Evolutionary conservation across 2,888 invertebrate genomes (phyloP), one percentile per base, ranked within the genome.

Genomic region (Sussaba pulchella): DNA sequence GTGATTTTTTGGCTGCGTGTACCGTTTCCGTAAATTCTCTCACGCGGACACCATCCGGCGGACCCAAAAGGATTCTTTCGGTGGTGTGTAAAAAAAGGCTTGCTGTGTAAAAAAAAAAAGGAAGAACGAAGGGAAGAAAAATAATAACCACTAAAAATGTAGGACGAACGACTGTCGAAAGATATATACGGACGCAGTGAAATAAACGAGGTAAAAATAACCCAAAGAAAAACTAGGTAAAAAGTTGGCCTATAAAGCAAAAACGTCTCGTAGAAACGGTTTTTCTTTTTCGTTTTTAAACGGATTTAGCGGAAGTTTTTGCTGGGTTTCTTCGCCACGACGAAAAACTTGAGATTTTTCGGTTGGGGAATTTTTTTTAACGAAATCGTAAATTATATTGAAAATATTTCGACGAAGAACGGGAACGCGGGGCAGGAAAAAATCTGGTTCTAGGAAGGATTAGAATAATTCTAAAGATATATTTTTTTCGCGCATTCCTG

Each of bases 201-300:
- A 26, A 19, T 61, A 41, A 26, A 45, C 24, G 54, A 45, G 45
- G 41, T 43, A 45, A 77, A 67, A 39, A 78, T 80, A 82, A 75
- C 82, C 79, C 63, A 79, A 72, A 80, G 77, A 83, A 83, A 83
- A 75, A 80, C 43, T 78, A 71, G 74, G 82, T 80, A 76, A 81
- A 81, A 81, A 77, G 45, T 31, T 81, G 80, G 76, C 80, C 76
- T 81, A 81, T 76, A 81, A 76, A 78, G 82, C 81, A 74, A 82
- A 82, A 78, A 78, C 39, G 43, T 45, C 21, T 57, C 64, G 19
- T 43, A 59, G 57, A 64, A 66, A 47, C 70, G 57, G 66, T 69
- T 52, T 17, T 45, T 64, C 59, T 45, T 47, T 47, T 57, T 17
- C 4, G n/a, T n/a, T n/a, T n/a, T n/a, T n/a, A n/a, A n/a, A 31